Evolutionary conservation across 1,140 invertebrate species (phyloP).

Genomic region (Cherax quadricarinatus): DNA sequence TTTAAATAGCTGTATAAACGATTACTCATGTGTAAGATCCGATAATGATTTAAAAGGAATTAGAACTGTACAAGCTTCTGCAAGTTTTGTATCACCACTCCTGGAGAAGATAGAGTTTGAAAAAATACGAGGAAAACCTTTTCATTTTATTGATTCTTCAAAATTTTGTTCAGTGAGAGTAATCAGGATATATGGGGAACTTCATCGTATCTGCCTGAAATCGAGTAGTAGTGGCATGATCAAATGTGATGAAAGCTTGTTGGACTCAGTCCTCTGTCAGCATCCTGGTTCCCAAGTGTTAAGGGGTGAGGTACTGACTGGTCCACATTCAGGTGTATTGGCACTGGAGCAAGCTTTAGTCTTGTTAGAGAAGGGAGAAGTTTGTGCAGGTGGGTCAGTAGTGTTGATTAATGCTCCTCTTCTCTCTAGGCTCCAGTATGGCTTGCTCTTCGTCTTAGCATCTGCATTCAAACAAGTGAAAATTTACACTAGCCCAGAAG

Average conservation of each 20-base stretch:
- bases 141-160: slow-evolving; percentile 52
- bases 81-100: slow-evolving; percentile 4
- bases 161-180: slow-evolving; percentile 64
- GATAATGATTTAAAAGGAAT: not conserved
- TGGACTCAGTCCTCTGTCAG: not conserved
- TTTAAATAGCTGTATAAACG: slow-evolving; percentile 6
- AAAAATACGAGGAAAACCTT: slow-evolving; percentile 51
- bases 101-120: slow-evolving; percentile 38
- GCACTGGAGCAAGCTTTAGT: slow-evolving; percentile 29
- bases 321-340: slow-evolving; percentile 22
- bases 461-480: slow-evolving; percentile 27
- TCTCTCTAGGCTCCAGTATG: slow-evolving; percentile 52
- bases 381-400: slow-evolving; percentile 17
- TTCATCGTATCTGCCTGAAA: slow-evolving; percentile 26
- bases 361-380: slow-evolving; percentile 4
- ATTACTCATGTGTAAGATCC: not conserved
- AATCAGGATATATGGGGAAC: slow-evolving; percentile 48
- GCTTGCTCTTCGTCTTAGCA: slow-evolving; percentile 3
- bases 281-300: slow-evolving; percentile 6
- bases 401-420: slow-evolving; percentile 24
- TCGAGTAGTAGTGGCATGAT: not conserved
- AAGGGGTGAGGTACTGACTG: slow-evolving; percentile 5
- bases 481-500: slow-evolving; percentile 23
- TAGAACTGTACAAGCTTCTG: not conserved
- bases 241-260: slow-evolving; percentile 6